Base-by-base conservation (phyloP, 2,113 vertebrate genomes). In the Pedetes capensis region DNA sequence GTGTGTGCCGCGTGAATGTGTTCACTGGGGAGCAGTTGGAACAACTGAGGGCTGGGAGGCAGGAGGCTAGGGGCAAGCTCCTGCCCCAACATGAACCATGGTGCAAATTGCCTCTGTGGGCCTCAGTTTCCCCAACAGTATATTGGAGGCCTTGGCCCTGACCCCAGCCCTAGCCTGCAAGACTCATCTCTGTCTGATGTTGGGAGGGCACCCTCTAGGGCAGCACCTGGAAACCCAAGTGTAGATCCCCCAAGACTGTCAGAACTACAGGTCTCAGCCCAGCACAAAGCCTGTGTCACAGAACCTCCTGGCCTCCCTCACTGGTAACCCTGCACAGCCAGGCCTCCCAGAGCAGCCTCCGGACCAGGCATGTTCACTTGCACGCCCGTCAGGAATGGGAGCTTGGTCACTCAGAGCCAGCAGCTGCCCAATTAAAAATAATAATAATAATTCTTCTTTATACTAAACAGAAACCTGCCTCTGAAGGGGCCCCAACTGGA, bases 301-400 rank as follows among this genome's bases (percentile, higher is more conserved):
- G 87, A 78, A 42, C 18, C 74, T 57, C 49, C 61, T 4, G 0
- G 32, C 29, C 37, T 37, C 61, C 20, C 53, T 1, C 4, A 27
- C n/a, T 37, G 20, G n/a, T 0, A 64, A 29, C 27, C 42, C 55
- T 6, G 2, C 12, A 34, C 5, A 8, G 59, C 39, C 82, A 37
- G 64, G 1, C 0, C 2, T 1, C 51, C 57, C 22, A 3, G 69
- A 71, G 29, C 34, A 6, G 29, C 74, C 55, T 55, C 2, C 39
- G 20, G 9, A 7, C 47, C 10, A 0, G 1, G 0, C 6, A 12
- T 51, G 0, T 7, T 29, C 84, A 16, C 64, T 3, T 8, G 18
- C 14, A 32, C 22, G 23, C 9, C 57, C 22, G 72, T 64, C 29
- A 13, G 3, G 27, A 49, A 25, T 14, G 69, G 51, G 37, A 16